These are phyloP conservation scores for Trachemys scripta DNA, from an alignment of 2,113 vertebrate genomes.

Conservation along the genomic window DNA sequence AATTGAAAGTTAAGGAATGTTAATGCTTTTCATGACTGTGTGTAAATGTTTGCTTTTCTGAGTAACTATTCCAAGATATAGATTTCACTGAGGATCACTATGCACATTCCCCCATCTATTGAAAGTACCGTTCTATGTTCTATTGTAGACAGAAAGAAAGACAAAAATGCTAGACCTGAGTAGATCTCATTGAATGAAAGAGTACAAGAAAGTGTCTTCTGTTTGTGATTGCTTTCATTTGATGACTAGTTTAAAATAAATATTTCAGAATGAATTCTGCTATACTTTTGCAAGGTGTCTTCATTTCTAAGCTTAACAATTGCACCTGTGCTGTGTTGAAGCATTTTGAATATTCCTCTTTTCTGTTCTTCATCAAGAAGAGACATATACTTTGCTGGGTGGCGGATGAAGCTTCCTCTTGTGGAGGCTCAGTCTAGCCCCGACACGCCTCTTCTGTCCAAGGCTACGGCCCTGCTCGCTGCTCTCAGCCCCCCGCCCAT, in stretches of 20 bases:
- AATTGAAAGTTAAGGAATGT: not conserved
- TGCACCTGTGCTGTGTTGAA: not conserved
- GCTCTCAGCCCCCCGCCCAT: too few species aligned
- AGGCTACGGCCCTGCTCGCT: too few species aligned
- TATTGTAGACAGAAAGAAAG: not conserved
- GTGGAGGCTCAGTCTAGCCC: too few species aligned
- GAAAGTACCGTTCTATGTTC: not conserved
- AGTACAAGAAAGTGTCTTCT: not conserved
- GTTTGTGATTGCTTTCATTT: not conserved
- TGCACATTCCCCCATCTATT: not conserved
- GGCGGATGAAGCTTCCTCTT: too few species aligned
- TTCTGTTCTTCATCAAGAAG: not conserved
- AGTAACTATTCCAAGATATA: not conserved
- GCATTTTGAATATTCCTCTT: not conserved
- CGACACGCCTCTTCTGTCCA: too few species aligned
- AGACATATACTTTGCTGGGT: not conserved
- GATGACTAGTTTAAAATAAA: not conserved
- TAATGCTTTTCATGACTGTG: not conserved
- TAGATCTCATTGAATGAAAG: not conserved
- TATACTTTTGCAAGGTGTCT: not conserved
- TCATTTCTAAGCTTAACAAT: not conserved
- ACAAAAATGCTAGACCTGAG: not conserved
- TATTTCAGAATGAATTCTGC: not conserved
- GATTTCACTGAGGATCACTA: not conserved
- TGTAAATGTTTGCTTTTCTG: conserved; percentile 24